Evolutionary conservation across 2,113 vertebrate genomes (phyloP), one percentile per base, ranked within the genome.

Genomic region (Polyodon spathula): DNA sequence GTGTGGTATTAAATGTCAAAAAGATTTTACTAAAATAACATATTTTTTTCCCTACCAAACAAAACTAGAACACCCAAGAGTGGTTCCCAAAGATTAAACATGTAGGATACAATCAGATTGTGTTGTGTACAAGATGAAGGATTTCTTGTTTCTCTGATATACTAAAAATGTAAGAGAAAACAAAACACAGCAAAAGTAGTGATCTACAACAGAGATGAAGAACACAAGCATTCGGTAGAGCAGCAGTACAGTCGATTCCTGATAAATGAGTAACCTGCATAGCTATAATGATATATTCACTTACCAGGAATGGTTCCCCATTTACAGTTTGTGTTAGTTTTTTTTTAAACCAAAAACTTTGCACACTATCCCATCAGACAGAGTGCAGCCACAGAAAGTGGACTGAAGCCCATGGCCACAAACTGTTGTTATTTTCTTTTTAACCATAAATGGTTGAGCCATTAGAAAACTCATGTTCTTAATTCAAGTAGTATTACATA

Each of bases 161-260:
- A 17, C 66, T 44, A 73, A 70, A 73, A 82, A 95, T 92, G 89
- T 91, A 89, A 85, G 79, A 85, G 77, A 84, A 81, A 95, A 89
- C 85, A 85, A 83, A 84, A 92, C 81, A 95, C 92, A 92, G 84
- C 78, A 79, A 91, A 88, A 87, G 82, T 84, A 85, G 90, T 87
- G 87, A 88, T 84, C 84, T 84, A 84, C 85, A 87, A 94, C 90
- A 91, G 84, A 89, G 80, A 95, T 90, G 89, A 89, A 87, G 78
- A 88, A 88, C 86, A 74, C 60, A 84, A 89, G 90, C 83, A 78
- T 81, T 78, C 82, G 84, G 90, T 83, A 83, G 84, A 83, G 78
- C 77, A 88, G 82, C 88, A 90, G 87, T 84, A 81, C 81, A 87
- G 86, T 82, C 81, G 83, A 86, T 86, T 84, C 82, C 87, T 84